Conservation (phyloP, 2,888 invertebrate species). For the Epinotia bilunana region DNA sequence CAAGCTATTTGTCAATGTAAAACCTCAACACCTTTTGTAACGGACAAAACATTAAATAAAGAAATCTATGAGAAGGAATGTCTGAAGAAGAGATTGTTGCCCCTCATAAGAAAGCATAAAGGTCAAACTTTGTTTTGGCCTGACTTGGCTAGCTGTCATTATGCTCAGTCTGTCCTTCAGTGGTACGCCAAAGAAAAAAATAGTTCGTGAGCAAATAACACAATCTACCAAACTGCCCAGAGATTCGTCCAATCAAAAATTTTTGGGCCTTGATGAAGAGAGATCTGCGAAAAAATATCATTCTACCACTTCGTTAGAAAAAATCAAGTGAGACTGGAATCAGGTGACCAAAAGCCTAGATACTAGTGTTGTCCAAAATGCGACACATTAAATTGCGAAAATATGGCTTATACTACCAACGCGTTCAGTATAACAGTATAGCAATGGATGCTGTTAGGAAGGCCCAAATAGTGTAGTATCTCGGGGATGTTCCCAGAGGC, state of each 20-base stretch:
- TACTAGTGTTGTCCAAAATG: not conserved
- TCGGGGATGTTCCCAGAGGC: no score
- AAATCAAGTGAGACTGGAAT: no score
- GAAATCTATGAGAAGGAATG: slow-evolving; percentile 4
- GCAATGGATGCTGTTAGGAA: no score
- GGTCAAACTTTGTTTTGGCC: slow-evolving; percentile 16
- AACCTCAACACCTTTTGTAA: not conserved
- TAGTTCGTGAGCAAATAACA: not conserved
- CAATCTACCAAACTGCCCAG: slow-evolving; percentile 7
- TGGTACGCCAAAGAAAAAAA: slow-evolving; percentile 17
- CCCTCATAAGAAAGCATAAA: not conserved
- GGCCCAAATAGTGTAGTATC: no score
- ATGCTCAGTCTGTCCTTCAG: not conserved
- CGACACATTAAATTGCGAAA: not conserved
- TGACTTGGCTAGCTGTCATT: slow-evolving; percentile 8
- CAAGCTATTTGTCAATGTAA: slow-evolving; percentile 16
- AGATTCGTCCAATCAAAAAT: not conserved
- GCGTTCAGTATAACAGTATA: no score
- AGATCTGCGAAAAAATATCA: no score
- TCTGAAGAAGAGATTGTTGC: slow-evolving; percentile 14
- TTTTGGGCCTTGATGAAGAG: not conserved
- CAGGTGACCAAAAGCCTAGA: no score
- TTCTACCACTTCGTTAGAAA: no score
- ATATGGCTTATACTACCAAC: no score
- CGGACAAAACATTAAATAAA: no score